Base-by-base conservation (phyloP, 2,113 vertebrate species). In the Nothocercus julius region DNA sequence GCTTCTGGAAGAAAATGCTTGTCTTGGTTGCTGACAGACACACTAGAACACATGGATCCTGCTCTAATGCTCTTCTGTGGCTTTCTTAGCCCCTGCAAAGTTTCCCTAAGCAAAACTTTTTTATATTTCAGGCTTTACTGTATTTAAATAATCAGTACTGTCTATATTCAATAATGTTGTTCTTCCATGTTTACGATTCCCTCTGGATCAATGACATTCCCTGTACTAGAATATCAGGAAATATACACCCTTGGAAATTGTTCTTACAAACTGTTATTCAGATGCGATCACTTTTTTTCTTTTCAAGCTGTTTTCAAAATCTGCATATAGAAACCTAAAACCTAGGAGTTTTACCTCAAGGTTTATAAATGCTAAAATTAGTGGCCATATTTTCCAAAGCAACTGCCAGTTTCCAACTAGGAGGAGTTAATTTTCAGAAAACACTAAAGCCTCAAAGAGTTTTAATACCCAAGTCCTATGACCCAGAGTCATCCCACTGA, bases 401-500 rank as follows among this genome's bases (percentile, higher is more conserved):
- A 74, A 61, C 25, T 30, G 10, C 19, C 7, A 11, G 5, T 54
- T 90, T 56, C 27, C 30, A 54, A 20, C 6, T 24, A 30, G 30
- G 69, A 66, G 28, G 5, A 8, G 9, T 3, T 25, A 4, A 68
- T 36, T 67, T 79, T 63, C n/a, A 2, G 2, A 30, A 85, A 94
- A 28, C 17, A 42, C 7, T 63, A 62, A 75, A 75, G 28, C 15
- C 22, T 78, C 34, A 56, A 40, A n/a, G 2, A 8, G 32, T 58
- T 82, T 80, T 64, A 42, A 61, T 8, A 22, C 5, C 5, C 0
- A 0, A 3, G 21, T 64, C 2, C 0, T 32, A 45, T 69, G 25
- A 27, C 11, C 56, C 30, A 42, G 82, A 58, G 2, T 1, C 3
- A 38, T n/a, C 18, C 15, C 18, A 49, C 22, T 34, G 5, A 82